Percentiles rank a stretch among this genome's conserved stretches.
Conservation (phyloP, 2,113 vertebrate species). For the Bungarus multicinctus region DNA sequence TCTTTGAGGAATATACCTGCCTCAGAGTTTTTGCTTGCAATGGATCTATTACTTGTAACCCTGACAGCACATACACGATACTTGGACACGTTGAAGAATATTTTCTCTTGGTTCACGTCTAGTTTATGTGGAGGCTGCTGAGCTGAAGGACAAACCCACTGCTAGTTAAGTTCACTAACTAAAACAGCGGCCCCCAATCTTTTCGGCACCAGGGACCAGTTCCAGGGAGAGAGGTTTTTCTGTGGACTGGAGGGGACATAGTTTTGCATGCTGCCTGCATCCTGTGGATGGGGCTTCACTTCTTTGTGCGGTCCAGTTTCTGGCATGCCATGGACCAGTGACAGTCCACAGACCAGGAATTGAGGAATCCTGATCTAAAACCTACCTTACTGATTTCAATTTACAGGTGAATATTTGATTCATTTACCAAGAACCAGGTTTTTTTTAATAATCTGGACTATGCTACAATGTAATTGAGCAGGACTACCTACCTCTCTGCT, state of each 20-base stretch:
- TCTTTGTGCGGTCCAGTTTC: not conserved
- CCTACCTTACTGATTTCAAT: not conserved
- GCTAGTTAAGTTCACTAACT: not conserved
- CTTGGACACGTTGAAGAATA: not conserved
- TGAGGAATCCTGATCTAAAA: not conserved
- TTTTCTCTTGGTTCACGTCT: not conserved
- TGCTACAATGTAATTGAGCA: not conserved
- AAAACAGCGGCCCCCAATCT: not conserved
- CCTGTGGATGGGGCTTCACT: not conserved
- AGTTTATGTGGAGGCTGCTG: not conserved
- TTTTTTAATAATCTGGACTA: not conserved
- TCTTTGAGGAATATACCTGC: too few relatives aligned
- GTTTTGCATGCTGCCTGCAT: not conserved
- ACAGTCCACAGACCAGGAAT: not conserved
- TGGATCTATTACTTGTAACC: too few relatives aligned
- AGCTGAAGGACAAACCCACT: not conserved
- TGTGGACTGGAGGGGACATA: not conserved
- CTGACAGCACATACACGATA: too few relatives aligned
- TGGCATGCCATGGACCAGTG: not conserved
- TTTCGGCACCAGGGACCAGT: not conserved
- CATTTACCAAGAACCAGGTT: not conserved
- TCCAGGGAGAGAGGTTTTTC: not conserved
- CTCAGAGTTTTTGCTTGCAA: too few relatives aligned
- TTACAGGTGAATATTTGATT: not conserved
- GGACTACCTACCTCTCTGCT: not conserved